These are phyloP conservation scores for Steinernema scapterisci DNA, from an alignment of 2,888 invertebrate genomes.

Conservation along the genomic window DNA sequence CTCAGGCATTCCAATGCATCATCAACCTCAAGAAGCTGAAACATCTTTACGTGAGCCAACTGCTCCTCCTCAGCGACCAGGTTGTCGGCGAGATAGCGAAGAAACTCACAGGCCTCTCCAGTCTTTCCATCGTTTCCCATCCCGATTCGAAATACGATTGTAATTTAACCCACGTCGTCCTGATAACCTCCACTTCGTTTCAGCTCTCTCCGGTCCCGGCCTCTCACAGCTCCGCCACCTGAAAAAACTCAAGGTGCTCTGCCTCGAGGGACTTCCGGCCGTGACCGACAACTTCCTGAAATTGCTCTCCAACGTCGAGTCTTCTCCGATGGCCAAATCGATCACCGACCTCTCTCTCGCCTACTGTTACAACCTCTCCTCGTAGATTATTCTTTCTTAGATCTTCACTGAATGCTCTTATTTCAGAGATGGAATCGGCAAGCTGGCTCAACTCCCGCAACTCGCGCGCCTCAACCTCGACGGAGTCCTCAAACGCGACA, in stretches of 20 bases:
- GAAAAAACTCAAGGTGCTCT: conserved; percentile 34
- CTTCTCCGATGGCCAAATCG: not conserved
- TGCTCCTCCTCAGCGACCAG: conserved; percentile 39
- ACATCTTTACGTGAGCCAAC: conserved; percentile 41
- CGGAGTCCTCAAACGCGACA: conserved; percentile 49
- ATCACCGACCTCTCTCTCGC: conserved; percentile 27
- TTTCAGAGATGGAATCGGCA: conserved; percentile 34
- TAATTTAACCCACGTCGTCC: not conserved
- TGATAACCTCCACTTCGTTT: not conserved
- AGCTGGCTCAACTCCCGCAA: conserved; percentile 33
- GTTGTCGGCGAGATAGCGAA: conserved; percentile 35
- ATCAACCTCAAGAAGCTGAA: conserved; percentile 37
- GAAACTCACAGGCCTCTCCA: conserved; percentile 35
- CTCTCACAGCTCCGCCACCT: conserved; percentile 35
- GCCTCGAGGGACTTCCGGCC: conserved; percentile 50
- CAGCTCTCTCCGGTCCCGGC: conserved; percentile 40
- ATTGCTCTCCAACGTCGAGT: not conserved
- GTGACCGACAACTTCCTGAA: conserved; percentile 34
- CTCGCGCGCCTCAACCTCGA: conserved; percentile 51
- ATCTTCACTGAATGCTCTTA: not conserved
- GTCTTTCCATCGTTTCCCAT: conserved; percentile 44
- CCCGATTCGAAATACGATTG: conserved; percentile 40
- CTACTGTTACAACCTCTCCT: conserved; percentile 28
- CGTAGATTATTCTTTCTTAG: not conserved
- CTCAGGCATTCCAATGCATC: conserved; percentile 17